Evolutionary conservation across 2,113 vertebrate species (phyloP), one percentile per base, ranked within the genome.

Genomic region (Platichthys flesus): DNA sequence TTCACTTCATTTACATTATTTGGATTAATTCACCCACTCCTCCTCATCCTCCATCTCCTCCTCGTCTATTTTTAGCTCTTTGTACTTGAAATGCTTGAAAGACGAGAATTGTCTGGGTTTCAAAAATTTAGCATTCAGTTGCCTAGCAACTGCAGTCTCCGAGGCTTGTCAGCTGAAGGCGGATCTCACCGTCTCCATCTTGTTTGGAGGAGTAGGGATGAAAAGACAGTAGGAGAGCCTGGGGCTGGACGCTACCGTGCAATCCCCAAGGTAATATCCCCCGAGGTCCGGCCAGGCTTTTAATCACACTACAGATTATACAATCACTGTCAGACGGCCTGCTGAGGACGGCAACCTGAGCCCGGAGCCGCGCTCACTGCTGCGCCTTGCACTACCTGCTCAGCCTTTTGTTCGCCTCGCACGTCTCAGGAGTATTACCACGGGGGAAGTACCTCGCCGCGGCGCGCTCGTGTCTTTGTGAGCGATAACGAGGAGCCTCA

Each of bases 61-160:
- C 4, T 2, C 6, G 5, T 71, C 86, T 92, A 91, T 90, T 90
- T 93, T 91, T 89, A 92, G 92, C 21, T 68, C 87, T 67, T 86
- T 81, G 76, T 85, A 91, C 85, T 91, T 90, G 85, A 80, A 87
- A 88, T 81, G 83, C 83, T 79, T 78, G 83, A 85, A 91, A 92
- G 84, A 92, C 87, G 24, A 85, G 88, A 90, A 91, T 88, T 88
- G 76, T 93, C 92, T 88, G 74, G 86, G 83, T 88, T 89, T 92
- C 89, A 85, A 92, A 92, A 92, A 94, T 94, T 92, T 94, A 91
- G 94, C 94, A 94, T 95, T 93, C 87, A 92, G 94, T 94, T 93
- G 93, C 94, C 82, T 91, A 87, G 94, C 93, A 93, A 95, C 94
- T 74, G 52, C 16, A 40, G 76, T 87, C 89, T 90, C 84, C 72